phyloP scores from a whole-genome alignment of 2,888 invertebrate species.

The Matsumyia berberina region DNA sequence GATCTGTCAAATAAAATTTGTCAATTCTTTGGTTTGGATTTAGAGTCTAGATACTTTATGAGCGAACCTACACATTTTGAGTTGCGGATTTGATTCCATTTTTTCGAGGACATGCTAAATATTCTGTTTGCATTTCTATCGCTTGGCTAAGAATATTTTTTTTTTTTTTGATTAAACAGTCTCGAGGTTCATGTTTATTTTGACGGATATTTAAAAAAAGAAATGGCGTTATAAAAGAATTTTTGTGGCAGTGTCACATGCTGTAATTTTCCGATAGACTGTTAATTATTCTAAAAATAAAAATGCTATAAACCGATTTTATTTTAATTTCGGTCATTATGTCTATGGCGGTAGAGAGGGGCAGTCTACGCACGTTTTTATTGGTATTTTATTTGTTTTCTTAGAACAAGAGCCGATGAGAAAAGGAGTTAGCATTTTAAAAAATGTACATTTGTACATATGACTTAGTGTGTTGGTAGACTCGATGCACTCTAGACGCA shows the following conservation, averaged over 20 bases:
- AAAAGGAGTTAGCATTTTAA: background rate
- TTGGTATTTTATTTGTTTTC: conserved; percentile 15
- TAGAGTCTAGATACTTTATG: no score
- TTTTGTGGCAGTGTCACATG: conserved; percentile 44
- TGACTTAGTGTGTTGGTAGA: no score
- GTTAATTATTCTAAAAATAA: conserved; percentile 41
- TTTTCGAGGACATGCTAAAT: conserved; percentile 25
- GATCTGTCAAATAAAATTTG: conserved; percentile 1
- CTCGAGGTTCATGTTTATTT: conserved; percentile 14
- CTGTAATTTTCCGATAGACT: conserved; percentile 51
- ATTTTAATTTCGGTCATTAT: conserved; percentile 24
- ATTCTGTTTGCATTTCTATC: conserved; percentile 25
- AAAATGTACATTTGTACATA: no score
- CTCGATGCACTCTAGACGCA: no score
- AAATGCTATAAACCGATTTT: conserved; percentile 34
- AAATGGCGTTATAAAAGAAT: conserved; percentile 22
- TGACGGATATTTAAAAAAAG: conserved; percentile 35
- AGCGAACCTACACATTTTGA: no score
- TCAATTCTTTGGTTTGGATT: background rate
- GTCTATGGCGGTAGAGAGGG: background rate
- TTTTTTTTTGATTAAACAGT: conserved; percentile 3
- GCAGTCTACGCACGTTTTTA: background rate
- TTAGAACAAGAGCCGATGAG: background rate
- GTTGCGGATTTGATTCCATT: background rate
- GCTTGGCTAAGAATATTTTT: background rate